phyloP scores from a whole-genome alignment of 2,888 invertebrate species.

The Caenorhabditis uteleia region DNA sequence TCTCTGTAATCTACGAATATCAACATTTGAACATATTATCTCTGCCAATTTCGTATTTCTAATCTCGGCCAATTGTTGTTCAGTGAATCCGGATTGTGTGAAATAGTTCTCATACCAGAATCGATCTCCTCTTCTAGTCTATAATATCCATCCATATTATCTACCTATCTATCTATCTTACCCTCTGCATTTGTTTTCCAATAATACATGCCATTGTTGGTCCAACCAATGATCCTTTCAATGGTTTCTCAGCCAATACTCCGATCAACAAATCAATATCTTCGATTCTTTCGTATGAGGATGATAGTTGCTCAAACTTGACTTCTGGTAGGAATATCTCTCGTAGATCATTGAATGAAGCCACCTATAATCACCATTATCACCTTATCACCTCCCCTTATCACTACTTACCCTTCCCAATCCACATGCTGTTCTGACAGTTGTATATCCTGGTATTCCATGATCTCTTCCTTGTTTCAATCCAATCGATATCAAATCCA shows the following conservation, averaged over 20 bases:
- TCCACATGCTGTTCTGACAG: slow-evolving; percentile 64
- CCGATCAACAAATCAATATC: slow-evolving; percentile 68
- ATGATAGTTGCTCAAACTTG: slow-evolving; percentile 47
- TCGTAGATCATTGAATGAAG: slow-evolving; percentile 54
- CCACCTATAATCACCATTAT: slow-evolving; percentile 30
- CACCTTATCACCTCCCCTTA: background rate
- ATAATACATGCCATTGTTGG: slow-evolving; percentile 68
- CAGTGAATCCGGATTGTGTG: slow-evolving; percentile 58
- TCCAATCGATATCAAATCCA: slow-evolving; percentile 66
- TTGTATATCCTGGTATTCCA: slow-evolving; percentile 65
- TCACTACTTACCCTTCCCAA: slow-evolving; percentile 50
- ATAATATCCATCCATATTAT: slow-evolving; percentile 2
- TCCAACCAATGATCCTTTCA: slow-evolving; percentile 64
- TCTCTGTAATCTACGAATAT: slow-evolving; percentile 53
- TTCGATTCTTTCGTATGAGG: slow-evolving; percentile 57
- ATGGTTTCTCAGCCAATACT: slow-evolving; percentile 67
- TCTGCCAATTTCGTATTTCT: slow-evolving; percentile 49
- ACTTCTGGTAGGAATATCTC: slow-evolving; percentile 53
- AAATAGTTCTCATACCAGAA: slow-evolving; percentile 71
- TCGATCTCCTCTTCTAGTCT: slow-evolving; percentile 62
- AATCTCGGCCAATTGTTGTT: slow-evolving; percentile 57
- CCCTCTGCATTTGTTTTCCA: slow-evolving; percentile 68
- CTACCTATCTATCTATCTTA: slow-evolving; percentile 13
- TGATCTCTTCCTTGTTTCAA: slow-evolving; percentile 69
- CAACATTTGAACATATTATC: slow-evolving; percentile 58